Evolutionary conservation across 2,888 invertebrate species (phyloP).

Genomic region (Taenaris catops): DNA sequence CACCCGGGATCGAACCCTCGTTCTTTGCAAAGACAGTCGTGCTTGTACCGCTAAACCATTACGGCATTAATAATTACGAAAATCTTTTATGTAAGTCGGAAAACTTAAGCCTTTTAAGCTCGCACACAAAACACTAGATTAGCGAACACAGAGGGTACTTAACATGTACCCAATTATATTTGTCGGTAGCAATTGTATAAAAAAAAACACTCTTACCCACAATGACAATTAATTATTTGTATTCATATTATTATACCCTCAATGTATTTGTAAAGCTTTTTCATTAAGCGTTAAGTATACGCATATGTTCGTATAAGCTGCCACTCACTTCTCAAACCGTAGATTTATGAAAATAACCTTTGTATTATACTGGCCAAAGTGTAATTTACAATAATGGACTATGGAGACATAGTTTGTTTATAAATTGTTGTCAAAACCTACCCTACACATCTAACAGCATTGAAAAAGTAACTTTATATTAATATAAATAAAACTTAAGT

Average conservation of each 20-base stretch:
- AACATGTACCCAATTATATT: conserved; percentile 37
- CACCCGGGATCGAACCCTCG: no score
- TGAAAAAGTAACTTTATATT: conserved; percentile 2
- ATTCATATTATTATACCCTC: conserved; percentile 31
- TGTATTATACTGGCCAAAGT: background rate
- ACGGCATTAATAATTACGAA: no score
- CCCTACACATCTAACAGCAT: conserved; percentile 3
- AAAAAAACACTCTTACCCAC: conserved; percentile 36
- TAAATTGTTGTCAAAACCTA: background rate
- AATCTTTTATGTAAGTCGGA: no score
- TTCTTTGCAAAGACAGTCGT: no score
- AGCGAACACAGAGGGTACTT: no score
- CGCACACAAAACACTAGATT: no score
- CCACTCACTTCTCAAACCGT: no score
- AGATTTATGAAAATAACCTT: conserved; percentile 10
- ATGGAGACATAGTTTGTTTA: background rate
- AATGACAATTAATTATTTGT: conserved; percentile 50
- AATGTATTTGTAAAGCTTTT: conserved; percentile 35
- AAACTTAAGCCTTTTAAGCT: no score
- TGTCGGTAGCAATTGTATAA: conserved; percentile 27
- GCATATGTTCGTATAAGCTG: conserved; percentile 51
- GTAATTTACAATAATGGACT: background rate
- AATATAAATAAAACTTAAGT: conserved; percentile 6
- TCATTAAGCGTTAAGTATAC: conserved; percentile 43
- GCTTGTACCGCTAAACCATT: no score